Base-by-base conservation (phyloP, 2,888 invertebrate species). In the Disparrhopalites patrizii region DNA sequence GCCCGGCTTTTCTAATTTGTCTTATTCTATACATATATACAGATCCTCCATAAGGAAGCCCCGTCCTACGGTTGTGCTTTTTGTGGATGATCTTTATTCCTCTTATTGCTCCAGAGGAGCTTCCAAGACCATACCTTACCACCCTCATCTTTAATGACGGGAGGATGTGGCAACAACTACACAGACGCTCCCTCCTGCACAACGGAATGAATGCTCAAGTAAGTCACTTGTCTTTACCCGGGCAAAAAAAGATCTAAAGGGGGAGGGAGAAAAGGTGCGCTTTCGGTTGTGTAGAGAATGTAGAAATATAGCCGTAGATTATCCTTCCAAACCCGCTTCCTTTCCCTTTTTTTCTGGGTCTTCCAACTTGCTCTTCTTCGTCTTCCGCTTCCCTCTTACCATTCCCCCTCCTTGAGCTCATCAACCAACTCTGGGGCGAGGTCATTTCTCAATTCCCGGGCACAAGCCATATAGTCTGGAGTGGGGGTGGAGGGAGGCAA, bases 181-280 rank as follows among this genome's bases (percentile, higher is more conserved):
- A 31, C 55, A 52, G 15, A 31, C 33, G 30, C 28, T 13, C 55
- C n/a, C 28, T 23, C 51, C 2, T 10, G 28, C 25, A 8, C 13
- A 23, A 51, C 23, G 10, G 30, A 40, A 57, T 58, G 60, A 61
- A 61, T 61, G 30, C 47, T 30, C 20, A 61, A 50, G 60, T 47
- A 61, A 61, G 60, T 61, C 60, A 50, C 47, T 61, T 61, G 51
- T 58, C 58, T 58, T 58, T 20, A 15, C 40, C 15, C 40, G 13
- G n/a, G 40, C 40, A 3, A n/a, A n/a, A n/a, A n/a, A n/a, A n/a
- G 40, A 36, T 36, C 8, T 15, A 7, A 36, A 36, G 36, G 3
- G 25, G 3, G 25, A 47, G 23, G 25, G 25, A 47, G n/a, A 47
- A 3, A 47, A 43, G 43, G 43, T 43, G 43, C 15, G 20, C 43